Percentiles rank a stretch among this genome's conserved stretches.
These are phyloP conservation scores for Corticium candelabrum DNA, from an alignment of 37 sponge, comb jelly and placozoan genomes.

Conservation along the genomic window DNA sequence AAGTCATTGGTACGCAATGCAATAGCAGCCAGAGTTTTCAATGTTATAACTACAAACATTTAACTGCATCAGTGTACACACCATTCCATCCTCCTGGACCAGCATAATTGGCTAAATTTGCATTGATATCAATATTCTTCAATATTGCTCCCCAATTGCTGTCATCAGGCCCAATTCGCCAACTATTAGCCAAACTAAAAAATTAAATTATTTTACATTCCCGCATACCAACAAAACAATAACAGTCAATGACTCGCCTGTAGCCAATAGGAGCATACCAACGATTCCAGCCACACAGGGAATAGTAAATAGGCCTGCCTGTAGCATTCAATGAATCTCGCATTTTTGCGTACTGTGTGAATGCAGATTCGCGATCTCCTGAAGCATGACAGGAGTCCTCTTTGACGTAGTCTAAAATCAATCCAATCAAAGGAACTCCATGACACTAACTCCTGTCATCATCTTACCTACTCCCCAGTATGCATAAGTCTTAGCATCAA, in stretches of 20 bases:
- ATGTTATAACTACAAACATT: background rate
- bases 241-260: background rate
- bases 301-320: background rate
- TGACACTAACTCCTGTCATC: background rate
- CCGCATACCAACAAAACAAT: background rate
- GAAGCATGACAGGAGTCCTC: conserved; percentile 10
- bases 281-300: conserved; percentile 10
- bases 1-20: no score
- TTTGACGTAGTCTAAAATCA: conserved; percentile 2
- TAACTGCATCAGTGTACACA: background rate
- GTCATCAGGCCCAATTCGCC: background rate
- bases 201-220: no score
- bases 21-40: background rate
- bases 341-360: conserved; percentile 1
- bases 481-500: conserved; percentile 6
- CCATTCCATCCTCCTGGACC: conserved; percentile 16
- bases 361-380: background rate
- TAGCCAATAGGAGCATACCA: conserved; percentile 13
- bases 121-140: conserved; percentile 2
- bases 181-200: conserved; percentile 6
- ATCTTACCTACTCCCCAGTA: conserved; percentile 5
- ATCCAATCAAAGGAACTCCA: background rate
- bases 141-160: conserved; percentile 5
- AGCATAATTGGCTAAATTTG: background rate
- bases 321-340: conserved; percentile 5